Evolutionary conservation across 2,888 invertebrate genomes (phyloP).

Genomic region (Arrhopalites spinosus): DNA sequence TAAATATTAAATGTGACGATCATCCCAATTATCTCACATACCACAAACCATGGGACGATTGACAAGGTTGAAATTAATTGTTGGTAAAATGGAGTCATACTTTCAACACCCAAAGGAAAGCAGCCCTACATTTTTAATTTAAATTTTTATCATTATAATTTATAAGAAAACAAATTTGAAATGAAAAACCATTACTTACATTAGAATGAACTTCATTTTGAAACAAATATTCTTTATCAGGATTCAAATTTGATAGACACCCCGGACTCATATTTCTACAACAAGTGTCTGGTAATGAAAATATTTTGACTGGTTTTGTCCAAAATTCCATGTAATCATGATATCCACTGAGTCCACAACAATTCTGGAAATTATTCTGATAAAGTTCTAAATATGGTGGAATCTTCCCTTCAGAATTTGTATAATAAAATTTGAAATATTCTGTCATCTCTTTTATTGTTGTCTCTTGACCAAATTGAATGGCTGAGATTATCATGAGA

Average conservation of each 20-base stretch:
- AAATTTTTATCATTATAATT: neutral
- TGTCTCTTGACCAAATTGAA: neutral
- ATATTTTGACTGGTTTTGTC: neutral
- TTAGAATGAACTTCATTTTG: neutral
- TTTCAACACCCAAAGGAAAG: neutral
- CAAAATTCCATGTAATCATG: neutral
- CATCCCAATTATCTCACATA: neutral
- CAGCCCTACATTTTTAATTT: neutral
- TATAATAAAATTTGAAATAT: neutral
- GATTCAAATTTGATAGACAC: no score
- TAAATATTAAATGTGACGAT: neutral
- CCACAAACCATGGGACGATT: neutral
- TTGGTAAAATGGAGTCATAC: neutral
- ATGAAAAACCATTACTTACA: no score
- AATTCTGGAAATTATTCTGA: neutral
- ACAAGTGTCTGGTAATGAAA: neutral
- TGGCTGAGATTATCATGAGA: neutral
- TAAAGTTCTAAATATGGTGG: neutral
- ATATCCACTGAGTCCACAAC: neutral
- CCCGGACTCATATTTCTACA: no score
- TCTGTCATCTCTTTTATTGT: neutral
- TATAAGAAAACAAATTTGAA: no score
- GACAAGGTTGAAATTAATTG: neutral
- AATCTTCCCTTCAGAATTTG: neutral
- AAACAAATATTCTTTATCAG: neutral